Evolutionary conservation across 2,113 vertebrate genomes (phyloP).

Genomic region (Menura novaehollandiae): DNA sequence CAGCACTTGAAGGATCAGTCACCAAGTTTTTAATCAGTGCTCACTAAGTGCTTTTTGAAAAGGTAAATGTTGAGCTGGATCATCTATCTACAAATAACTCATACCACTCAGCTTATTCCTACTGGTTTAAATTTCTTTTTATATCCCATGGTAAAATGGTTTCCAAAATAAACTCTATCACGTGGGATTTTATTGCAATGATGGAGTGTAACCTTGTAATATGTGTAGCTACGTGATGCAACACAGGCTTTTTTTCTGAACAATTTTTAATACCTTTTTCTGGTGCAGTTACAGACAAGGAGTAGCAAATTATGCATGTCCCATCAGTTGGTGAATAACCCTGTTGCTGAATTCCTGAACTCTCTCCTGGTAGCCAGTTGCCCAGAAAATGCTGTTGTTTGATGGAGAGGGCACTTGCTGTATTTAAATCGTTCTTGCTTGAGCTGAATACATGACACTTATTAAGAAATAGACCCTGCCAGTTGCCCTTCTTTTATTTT

Average conservation of each 20-base stretch:
- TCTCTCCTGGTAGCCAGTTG: background rate
- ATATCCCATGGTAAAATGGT: conserved; percentile 29
- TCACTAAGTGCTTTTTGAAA: conserved; percentile 12
- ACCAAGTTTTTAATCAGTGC: conserved; percentile 5
- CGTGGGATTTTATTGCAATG: background rate
- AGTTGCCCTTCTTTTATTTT: conserved; percentile 20
- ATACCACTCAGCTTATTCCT: conserved; percentile 28
- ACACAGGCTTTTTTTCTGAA: background rate
- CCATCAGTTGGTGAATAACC: background rate
- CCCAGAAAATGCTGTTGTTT: background rate
- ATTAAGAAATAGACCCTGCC: background rate
- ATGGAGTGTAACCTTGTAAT: conserved; percentile 30
- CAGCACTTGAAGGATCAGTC: background rate
- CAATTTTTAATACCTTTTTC: conserved; percentile 6
- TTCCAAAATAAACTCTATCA: conserved; percentile 43
- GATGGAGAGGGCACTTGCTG: background rate
- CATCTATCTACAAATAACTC: conserved; percentile 42
- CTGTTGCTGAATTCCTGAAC: background rate
- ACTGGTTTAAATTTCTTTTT: conserved; percentile 45
- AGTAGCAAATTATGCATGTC: conserved; percentile 43
- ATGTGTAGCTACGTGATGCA: background rate
- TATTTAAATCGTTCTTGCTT: background rate
- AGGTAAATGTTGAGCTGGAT: conserved; percentile 42
- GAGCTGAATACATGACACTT: conserved; percentile 26
- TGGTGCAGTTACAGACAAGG: conserved; percentile 34